These are phyloP conservation scores for Octopus bimaculoides DNA, from an alignment of 1,140 invertebrate genomes.

Conservation along the genomic window DNA sequence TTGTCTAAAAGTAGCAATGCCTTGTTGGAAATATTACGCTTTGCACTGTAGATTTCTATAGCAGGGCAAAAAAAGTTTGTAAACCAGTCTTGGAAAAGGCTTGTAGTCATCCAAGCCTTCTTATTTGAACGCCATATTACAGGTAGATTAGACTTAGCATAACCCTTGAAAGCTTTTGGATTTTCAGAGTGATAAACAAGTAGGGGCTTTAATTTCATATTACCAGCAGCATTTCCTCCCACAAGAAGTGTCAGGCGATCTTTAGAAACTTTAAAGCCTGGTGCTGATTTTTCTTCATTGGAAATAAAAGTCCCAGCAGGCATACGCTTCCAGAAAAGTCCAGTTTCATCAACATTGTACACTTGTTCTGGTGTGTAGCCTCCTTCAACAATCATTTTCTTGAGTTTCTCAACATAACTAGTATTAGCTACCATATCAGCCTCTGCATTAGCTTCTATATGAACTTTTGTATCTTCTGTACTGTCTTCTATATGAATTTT, in stretches of 20 bases:
- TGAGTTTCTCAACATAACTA: slow-evolving; percentile 13
- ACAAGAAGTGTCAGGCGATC: background rate
- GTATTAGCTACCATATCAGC: no score
- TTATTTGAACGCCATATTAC: background rate
- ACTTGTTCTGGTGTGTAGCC: slow-evolving; percentile 23
- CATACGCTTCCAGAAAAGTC: background rate
- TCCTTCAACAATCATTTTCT: slow-evolving; percentile 21
- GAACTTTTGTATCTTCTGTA: no score
- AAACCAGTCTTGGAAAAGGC: slow-evolving; percentile 28
- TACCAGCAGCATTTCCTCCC: slow-evolving; percentile 5
- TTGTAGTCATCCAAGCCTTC: slow-evolving; percentile 16
- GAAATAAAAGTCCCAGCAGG: background rate
- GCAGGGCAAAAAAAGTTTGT: slow-evolving; percentile 22
- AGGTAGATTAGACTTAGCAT: background rate
- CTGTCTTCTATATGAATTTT: no score
- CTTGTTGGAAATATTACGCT: slow-evolving; percentile 25
- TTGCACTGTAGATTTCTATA: slow-evolving; percentile 23
- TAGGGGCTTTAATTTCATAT: background rate
- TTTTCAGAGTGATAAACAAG: background rate
- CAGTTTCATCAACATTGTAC: slow-evolving; percentile 18
- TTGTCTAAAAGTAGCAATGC: slow-evolving; percentile 32
- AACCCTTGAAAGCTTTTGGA: background rate
- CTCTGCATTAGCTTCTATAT: no score
- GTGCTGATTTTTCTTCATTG: background rate
- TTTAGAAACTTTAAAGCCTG: background rate